These are phyloP conservation scores for Odontomachus brunneus DNA, from an alignment of 1,140 invertebrate genomes.

Conservation along the genomic window DNA sequence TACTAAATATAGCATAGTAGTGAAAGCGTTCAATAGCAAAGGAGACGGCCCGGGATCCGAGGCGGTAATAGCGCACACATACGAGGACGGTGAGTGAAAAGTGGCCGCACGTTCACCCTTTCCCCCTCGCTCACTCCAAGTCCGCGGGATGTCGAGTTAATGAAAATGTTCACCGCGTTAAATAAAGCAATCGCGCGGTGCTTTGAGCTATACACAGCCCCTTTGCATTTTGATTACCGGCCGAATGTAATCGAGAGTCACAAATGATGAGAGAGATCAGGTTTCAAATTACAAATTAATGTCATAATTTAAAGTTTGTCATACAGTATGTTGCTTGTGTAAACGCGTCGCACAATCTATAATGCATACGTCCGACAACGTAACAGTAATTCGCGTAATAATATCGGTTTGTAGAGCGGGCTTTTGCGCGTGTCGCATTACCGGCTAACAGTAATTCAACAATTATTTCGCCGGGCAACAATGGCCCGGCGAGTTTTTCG, in stretches of 20 bases:
- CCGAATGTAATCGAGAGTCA: slow-evolving; percentile 47
- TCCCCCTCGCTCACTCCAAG: too few relatives aligned
- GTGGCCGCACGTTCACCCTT: too few relatives aligned
- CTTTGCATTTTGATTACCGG: slow-evolving; percentile 53
- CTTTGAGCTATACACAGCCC: slow-evolving; percentile 36
- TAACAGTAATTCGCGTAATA: slow-evolving; percentile 40
- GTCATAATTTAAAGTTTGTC: slow-evolving; percentile 58
- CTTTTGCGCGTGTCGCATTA: slow-evolving; percentile 5
- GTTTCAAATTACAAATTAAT: slow-evolving; percentile 56
- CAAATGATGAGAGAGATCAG: slow-evolving; percentile 54
- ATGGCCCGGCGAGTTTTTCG: too few relatives aligned
- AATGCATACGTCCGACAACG: slow-evolving; percentile 46
- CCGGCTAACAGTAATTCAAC: neutral
- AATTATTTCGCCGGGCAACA: too few relatives aligned
- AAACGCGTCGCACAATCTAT: slow-evolving; percentile 35
- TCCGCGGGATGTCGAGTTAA: slow-evolving; percentile 2
- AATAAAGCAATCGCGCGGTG: slow-evolving; percentile 42
- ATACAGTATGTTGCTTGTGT: neutral
- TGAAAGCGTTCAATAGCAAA: slow-evolving; percentile 93
- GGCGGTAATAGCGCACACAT: slow-evolving; percentile 89
- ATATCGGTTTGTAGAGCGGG: slow-evolving; percentile 35
- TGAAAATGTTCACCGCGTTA: slow-evolving; percentile 34
- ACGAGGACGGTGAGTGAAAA: slow-evolving; percentile 90
- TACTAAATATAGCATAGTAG: slow-evolving; percentile 91
- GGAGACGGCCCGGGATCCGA: slow-evolving; percentile 91